phyloP scores from a whole-genome alignment of 2,113 vertebrate genomes.

The Aspiorhynchus laticeps region DNA sequence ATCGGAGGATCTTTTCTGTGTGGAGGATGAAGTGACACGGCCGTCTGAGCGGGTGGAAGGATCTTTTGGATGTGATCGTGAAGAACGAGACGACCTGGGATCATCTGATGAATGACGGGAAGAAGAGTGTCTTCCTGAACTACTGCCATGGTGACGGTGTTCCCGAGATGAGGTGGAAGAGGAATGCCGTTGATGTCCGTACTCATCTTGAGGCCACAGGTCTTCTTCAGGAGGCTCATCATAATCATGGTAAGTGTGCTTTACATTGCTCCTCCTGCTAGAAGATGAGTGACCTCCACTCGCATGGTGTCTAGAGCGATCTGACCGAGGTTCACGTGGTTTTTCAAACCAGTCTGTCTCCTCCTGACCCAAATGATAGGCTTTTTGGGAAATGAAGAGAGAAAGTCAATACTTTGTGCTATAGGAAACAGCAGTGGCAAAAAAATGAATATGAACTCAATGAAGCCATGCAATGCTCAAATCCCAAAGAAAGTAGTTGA shows the following conservation, averaged over 20 bases:
- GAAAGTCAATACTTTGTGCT: constrained; percentile 81
- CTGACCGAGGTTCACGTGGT: constrained; percentile 91
- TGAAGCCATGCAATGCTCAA: constrained; percentile 82
- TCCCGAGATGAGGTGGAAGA: constrained; percentile 83
- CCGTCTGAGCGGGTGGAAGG: constrained; percentile 79
- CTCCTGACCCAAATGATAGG: constrained; percentile 99
- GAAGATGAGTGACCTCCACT: constrained; percentile 84
- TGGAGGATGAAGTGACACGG: constrained; percentile 75
- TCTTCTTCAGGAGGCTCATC: constrained; percentile 94
- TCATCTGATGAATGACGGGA: constrained; percentile 87
- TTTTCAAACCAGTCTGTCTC: constrained; percentile 99
- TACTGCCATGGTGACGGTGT: constrained; percentile 87
- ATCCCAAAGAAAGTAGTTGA: constrained; percentile 33
- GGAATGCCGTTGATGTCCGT: constrained; percentile 80
- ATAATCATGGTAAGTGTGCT: constrained; percentile 94
- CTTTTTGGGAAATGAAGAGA: constrained; percentile 91
- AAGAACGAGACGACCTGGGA: constrained; percentile 80
- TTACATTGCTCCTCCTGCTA: constrained; percentile 85
- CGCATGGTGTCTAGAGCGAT: constrained; percentile 92
- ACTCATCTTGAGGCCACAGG: constrained; percentile 85
- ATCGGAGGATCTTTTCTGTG: constrained; percentile 83
- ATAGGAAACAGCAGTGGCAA: constrained; percentile 55
- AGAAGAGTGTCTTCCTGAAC: constrained; percentile 84
- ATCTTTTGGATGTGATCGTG: constrained; percentile 88
- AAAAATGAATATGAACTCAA: constrained; percentile 64